phyloP scores from a whole-genome alignment of 2,113 vertebrate genomes.

The Gallinago media region DNA sequence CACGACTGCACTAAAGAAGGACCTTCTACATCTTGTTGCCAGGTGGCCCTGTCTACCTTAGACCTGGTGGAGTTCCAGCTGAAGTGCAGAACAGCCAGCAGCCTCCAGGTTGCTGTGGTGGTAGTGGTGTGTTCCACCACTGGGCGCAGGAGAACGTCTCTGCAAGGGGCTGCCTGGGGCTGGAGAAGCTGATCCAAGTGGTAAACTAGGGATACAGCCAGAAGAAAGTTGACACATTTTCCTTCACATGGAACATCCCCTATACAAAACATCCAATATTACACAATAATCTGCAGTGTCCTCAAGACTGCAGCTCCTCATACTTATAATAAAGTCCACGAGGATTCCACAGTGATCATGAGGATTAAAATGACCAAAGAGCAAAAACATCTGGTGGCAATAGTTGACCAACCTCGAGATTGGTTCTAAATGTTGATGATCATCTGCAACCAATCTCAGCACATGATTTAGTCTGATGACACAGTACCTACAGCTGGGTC shows the following conservation, averaged over 20 bases:
- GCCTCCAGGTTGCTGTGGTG: background rate
- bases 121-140: too few relatives aligned
- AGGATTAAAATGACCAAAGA: background rate
- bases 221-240: background rate
- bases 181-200: background rate
- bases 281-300: background rate
- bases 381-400: accelerated
- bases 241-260: background rate
- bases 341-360: background rate
- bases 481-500: background rate
- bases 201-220: background rate
- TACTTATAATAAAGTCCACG: background rate
- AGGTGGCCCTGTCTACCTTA: background rate
- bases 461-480: background rate
- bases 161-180: background rate
- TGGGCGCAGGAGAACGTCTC: accelerated
- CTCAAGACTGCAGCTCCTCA: background rate
- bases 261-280: background rate
- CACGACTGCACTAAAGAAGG: background rate
- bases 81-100: background rate
- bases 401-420: background rate
- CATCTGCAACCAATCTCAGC: background rate
- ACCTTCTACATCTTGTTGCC: background rate
- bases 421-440: background rate
- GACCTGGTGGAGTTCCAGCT: accelerated